Base-by-base conservation (phyloP, 2,888 invertebrate genomes). In the Lasioglossum vierecki region DNA sequence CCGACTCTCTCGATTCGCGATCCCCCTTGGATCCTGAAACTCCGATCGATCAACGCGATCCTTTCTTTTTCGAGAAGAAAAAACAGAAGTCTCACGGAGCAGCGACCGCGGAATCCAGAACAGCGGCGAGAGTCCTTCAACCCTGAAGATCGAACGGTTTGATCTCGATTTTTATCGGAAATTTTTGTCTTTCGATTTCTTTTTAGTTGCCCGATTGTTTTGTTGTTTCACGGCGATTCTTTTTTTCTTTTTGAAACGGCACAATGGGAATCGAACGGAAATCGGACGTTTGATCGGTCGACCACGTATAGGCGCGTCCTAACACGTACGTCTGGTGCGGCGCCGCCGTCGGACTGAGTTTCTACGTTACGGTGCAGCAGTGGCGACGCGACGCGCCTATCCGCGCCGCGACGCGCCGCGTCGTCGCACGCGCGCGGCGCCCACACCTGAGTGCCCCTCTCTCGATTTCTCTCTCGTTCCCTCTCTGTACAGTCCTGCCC, bases 311-410 rank as follows among this genome's bases (percentile, higher is more conserved):
- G 82, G 88, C 88, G 88, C 90, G 91, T 89, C 85, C 84, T 86
- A 57, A 77, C 89, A 84, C 87, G 90, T 93, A 92, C 91, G 92
- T 93, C 92, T 91, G 93, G 86, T 93, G 90, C 93, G 92, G 93
- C 93, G 92, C 91, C 93, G 92, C 92, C 91, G 93, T 93, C 90
- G 91, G 87, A 93, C 93, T 93, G 93, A 92, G 91, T 92, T 91
- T 89, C 88, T 84, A 86, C 88, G 88, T 79, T 91, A 88, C 86
- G 86, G 84, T 90, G 91, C 89, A 87, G 88, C 88, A 89, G 90
- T 88, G 87, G 89, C 88, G 88, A 84, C 89, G 91, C 88, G 87
- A 49, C 75, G 75, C 75, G 84, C 80, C 76, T 39, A 79, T 75
- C 81, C 71, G 41, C 13, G 71, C 26, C 44, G 41, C 13, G 82